Evolutionary conservation across 1,140 invertebrate species (phyloP).

Genomic region (Triops cancriformis): DNA sequence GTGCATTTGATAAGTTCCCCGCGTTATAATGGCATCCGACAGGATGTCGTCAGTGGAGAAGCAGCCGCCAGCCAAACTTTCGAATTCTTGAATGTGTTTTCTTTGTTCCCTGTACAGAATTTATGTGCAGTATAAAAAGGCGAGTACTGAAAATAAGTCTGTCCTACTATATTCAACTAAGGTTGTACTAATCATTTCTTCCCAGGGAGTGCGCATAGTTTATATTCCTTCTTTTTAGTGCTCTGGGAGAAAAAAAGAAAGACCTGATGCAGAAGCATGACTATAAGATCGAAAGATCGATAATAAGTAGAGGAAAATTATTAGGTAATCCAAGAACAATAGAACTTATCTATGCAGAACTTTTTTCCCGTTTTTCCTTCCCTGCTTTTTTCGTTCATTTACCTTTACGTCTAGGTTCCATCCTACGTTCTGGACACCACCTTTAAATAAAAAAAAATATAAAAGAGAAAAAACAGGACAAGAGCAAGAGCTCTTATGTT

Average conservation of each 20-base stretch:
- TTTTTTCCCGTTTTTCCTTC: background rate
- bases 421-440: background rate
- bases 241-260: background rate
- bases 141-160: background rate
- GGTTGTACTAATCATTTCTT: too few species aligned
- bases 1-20: too few species aligned
- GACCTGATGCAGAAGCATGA: background rate
- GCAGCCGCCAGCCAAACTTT: background rate
- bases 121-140: background rate
- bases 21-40: too few species aligned
- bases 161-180: background rate
- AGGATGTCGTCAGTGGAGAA: too few species aligned
- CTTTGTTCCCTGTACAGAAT: background rate
- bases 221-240: background rate
- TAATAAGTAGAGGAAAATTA: background rate
- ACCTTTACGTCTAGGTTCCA: background rate
- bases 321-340: background rate
- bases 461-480: too few species aligned
- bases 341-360: background rate
- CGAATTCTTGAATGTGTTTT: background rate
- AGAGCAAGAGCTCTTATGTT: too few species aligned
- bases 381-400: background rate
- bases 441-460: background rate
- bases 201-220: background rate
- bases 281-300: background rate